Evolutionary conservation across 2,113 vertebrate genomes (phyloP).

Genomic region (Atlantisia rogersi): DNA sequence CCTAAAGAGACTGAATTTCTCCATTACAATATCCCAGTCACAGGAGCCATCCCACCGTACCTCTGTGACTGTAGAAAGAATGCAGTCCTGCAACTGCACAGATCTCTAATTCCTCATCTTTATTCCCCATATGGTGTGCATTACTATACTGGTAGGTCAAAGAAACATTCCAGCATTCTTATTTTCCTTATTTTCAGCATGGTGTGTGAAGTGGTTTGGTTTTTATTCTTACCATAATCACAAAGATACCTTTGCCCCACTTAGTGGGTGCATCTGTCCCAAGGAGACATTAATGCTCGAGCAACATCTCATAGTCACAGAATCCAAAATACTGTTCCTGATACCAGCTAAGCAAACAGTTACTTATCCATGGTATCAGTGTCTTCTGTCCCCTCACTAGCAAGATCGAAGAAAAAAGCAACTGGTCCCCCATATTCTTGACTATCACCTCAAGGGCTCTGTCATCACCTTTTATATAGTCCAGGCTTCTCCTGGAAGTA

Average conservation of each 20-base stretch:
- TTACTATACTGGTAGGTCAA: not conserved
- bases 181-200: not conserved
- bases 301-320: accelerated
- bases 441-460: not conserved
- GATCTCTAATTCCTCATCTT: not conserved
- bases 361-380: not conserved
- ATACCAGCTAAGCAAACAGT: not conserved
- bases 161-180: not conserved
- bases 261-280: not conserved
- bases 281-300: not conserved
- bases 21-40: not conserved
- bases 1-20: not conserved
- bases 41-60: not conserved
- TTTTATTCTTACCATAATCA: no score
- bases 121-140: not conserved
- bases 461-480: not conserved
- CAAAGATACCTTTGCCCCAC: not conserved
- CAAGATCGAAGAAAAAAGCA: not conserved
- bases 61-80: not conserved
- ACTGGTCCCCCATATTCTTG: not conserved
- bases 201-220: not conserved
- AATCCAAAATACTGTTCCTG: not conserved
- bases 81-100: not conserved
- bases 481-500: not conserved
- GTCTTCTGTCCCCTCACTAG: not conserved